Evolutionary conservation across 2,888 invertebrate genomes (phyloP).

Genomic region (Sicus ferrugineus): DNA sequence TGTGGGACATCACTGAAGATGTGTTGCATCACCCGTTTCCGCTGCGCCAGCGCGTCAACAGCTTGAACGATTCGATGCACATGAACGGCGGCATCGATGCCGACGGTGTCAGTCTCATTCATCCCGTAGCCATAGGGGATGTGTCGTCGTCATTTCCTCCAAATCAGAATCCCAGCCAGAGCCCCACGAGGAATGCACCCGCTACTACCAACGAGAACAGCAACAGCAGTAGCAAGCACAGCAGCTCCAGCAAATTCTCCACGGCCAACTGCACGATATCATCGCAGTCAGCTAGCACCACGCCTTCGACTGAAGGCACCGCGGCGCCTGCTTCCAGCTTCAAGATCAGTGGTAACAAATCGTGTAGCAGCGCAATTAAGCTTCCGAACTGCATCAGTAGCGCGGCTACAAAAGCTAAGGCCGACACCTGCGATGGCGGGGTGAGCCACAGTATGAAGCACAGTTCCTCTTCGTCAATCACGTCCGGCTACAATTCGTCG

Average conservation of each 20-base stretch:
- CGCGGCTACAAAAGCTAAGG: constrained; percentile 55
- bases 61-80: constrained; percentile 54
- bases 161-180: constrained; percentile 47
- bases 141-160: constrained; percentile 42
- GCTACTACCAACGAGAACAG: constrained; percentile 54
- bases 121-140: constrained; percentile 59
- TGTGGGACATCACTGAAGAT: constrained; percentile 99
- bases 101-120: constrained; percentile 61
- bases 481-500: constrained; percentile 50
- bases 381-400: constrained; percentile 61
- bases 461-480: constrained; percentile 47
- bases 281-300: constrained; percentile 60
- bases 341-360: constrained; percentile 44
- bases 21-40: constrained; percentile 77
- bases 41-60: constrained; percentile 61
- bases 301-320: constrained; percentile 54
- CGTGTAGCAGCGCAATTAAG: constrained; percentile 53
- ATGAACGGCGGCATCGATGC: constrained; percentile 59
- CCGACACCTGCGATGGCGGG: constrained; percentile 55
- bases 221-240: constrained; percentile 49
- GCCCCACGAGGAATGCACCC: constrained; percentile 51
- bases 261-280: constrained; percentile 65
- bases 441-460: constrained; percentile 42
- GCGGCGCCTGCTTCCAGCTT: constrained; percentile 36
- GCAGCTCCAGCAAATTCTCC: constrained; percentile 64